Evolutionary conservation across 2,113 vertebrate species (phyloP).

Genomic region (Ictidomys tridecemlineatus): DNA sequence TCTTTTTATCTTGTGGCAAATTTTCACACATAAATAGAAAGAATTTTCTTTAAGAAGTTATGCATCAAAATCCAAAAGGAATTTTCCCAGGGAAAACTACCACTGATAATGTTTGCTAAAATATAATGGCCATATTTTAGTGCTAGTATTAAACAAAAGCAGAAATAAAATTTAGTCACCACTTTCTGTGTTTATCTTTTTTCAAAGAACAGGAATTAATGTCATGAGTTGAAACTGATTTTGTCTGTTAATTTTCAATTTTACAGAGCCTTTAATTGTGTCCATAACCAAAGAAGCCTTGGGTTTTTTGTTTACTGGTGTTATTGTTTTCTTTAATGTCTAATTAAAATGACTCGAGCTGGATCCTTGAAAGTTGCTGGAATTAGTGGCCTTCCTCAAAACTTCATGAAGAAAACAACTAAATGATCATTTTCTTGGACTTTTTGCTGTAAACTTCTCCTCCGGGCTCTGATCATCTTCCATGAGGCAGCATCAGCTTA

Average conservation of each 20-base stretch:
- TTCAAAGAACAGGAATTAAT: background rate
- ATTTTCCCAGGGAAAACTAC: background rate
- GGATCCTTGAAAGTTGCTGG: background rate
- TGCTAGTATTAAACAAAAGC: background rate
- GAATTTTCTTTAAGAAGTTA: background rate
- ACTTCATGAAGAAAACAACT: background rate
- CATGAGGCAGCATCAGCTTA: background rate
- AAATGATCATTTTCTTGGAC: accelerated
- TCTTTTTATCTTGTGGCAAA: background rate
- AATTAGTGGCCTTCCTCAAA: background rate
- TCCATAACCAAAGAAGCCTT: background rate
- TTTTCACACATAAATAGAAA: background rate
- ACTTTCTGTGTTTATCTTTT: background rate
- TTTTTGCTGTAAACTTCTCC: background rate
- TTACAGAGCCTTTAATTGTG: background rate
- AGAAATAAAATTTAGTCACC: background rate
- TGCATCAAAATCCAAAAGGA: background rate
- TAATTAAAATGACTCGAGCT: background rate
- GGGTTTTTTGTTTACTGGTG: background rate
- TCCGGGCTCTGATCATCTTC: background rate
- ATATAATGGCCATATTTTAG: background rate
- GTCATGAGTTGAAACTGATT: conserved; percentile 20
- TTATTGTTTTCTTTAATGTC: background rate
- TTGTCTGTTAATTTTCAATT: background rate
- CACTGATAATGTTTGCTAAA: background rate